phyloP scores from a whole-genome alignment of 2,113 vertebrate species.

The Anhinga rufa region DNA sequence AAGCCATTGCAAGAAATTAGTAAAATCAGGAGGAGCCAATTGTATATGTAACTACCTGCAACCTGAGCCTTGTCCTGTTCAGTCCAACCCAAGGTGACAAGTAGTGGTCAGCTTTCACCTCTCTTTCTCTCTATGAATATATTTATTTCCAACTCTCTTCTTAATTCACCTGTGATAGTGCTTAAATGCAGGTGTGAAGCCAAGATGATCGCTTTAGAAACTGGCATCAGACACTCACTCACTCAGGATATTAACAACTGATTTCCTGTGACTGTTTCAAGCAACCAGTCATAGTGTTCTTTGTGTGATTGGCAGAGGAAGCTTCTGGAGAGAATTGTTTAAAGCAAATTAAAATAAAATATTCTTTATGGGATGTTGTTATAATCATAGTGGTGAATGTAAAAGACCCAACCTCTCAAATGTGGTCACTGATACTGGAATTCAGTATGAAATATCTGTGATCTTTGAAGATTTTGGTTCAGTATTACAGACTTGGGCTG shows the following conservation, averaged over 20 bases:
- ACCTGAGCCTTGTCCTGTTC: neutral
- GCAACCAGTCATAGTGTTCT: neutral
- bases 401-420: neutral
- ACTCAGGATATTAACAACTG: neutral
- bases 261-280: neutral
- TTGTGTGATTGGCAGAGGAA: neutral
- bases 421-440: neutral
- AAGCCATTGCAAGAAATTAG: neutral
- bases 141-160: neutral
- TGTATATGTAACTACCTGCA: neutral
- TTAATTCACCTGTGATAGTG: neutral
- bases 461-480: neutral
- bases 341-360: neutral
- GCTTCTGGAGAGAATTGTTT: neutral
- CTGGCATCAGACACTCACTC: neutral
- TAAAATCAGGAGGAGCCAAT: neutral
- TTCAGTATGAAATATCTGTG: neutral
- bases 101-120: neutral
- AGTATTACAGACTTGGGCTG: neutral
- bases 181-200: neutral
- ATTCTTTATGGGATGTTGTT: neutral
- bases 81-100: neutral
- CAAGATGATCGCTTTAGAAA: neutral
- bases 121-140: neutral
- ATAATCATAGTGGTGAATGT: neutral